Base-by-base conservation (phyloP, 92 coral and sea anemone species). In the Porites rus region DNA sequence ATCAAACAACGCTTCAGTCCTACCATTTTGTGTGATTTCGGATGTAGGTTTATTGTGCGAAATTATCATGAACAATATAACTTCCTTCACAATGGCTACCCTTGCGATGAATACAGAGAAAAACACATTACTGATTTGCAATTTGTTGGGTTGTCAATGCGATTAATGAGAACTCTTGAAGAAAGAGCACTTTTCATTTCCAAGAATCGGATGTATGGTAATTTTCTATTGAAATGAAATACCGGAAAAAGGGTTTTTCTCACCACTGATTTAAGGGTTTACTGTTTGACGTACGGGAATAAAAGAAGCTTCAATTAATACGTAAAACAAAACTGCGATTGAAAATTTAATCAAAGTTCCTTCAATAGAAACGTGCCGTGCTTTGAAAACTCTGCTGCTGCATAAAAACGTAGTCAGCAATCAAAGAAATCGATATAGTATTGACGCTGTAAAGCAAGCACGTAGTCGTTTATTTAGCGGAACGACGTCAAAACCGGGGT, bases 131-230 rank as follows among this genome's bases (percentile, higher is more conserved):
- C 31, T 28, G 31, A 28, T 64, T 64, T 20, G 51, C 51, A 14
- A 51, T 43, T 65, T 51, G 66, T 65, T 52, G 73, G 22, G n/a
- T 79, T 77, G 62, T 65, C 10, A 67, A 46, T 51, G 51, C 50
- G 46, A 72, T 69, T 79, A 79, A 65, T 51, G 84, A 66, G 64
- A 11, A n/a, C 56, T 78, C 86, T 82, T 43, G 80, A 60, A 65
- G 65, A 89, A 62, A 77, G 60, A 79, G 61, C 81, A 70, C 77
- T 56, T 79, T 84, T 73, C 65, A 89, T 89, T 89, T 89, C 92
- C 92, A 83, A 79, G 84, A 70, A 56, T 81, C 86, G 86, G 86
- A 81, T 81, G 76, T 25, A 43, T 38, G 59, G 51, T 69, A 58
- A 81, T 58, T 53, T 52, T 72, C 86, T 63, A 74, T 84, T 84